Conservation (phyloP, 2,888 invertebrate genomes). For the Timandra comae region DNA sequence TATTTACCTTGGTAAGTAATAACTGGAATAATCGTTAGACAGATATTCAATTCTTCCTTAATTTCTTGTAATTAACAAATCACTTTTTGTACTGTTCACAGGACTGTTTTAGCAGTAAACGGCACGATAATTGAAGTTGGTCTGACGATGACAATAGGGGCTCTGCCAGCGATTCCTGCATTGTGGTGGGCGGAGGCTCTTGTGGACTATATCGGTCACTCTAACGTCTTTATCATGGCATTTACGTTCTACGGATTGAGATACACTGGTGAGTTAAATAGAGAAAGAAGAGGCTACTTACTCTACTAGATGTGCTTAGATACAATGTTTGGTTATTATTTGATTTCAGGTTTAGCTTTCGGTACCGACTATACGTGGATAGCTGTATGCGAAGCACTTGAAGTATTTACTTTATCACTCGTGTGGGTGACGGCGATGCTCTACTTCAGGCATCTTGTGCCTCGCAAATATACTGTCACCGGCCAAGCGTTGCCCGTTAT, state of each 20-base stretch:
- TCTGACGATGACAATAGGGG: conserved; percentile 80
- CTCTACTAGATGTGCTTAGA: background rate
- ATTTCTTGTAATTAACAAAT: too few species aligned
- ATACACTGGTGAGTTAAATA: conserved; percentile 79
- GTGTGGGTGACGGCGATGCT: conserved; percentile 88
- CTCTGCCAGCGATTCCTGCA: conserved; percentile 82
- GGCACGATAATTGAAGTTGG: conserved; percentile 77
- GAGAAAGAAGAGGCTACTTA: background rate
- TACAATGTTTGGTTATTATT: conserved; percentile 1
- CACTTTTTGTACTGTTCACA: too few species aligned
- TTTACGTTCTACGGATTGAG: conserved; percentile 88
- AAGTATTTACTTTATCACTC: conserved; percentile 85
- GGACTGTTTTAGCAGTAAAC: conserved; percentile 78
- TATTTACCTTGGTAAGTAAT: conserved; percentile 83
- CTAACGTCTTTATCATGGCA: conserved; percentile 88
- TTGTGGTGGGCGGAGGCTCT: conserved; percentile 88
- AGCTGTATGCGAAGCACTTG: conserved; percentile 82
- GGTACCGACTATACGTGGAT: conserved; percentile 79
- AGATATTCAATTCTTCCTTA: too few species aligned
- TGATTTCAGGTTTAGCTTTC: conserved; percentile 75
- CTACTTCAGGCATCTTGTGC: conserved; percentile 88
- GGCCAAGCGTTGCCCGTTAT: conserved; percentile 88
- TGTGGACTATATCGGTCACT: conserved; percentile 89
- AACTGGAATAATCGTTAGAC: too few species aligned
- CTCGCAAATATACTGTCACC: conserved; percentile 84